phyloP scores from a whole-genome alignment of 2,888 invertebrate species.

The Noctua fimbriata region DNA sequence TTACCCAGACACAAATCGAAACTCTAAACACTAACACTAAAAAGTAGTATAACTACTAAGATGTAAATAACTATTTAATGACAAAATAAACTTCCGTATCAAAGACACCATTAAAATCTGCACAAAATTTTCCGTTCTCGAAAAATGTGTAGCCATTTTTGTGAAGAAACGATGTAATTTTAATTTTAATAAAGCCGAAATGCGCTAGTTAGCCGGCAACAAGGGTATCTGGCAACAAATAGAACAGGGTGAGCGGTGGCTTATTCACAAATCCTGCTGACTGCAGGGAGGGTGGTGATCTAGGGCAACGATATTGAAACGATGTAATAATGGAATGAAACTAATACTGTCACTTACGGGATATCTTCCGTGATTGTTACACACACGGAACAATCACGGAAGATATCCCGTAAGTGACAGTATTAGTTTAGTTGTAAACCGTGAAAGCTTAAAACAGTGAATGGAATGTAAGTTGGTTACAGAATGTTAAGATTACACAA shows the following conservation, averaged over 20 bases:
- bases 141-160: constrained; percentile 44
- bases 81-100: not conserved
- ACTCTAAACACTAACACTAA: too few relatives aligned
- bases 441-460: not conserved
- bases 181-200: constrained; percentile 77
- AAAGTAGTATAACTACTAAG: too few relatives aligned
- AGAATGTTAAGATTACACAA: not conserved
- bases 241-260: constrained; percentile 81
- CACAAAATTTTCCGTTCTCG: constrained; percentile 2
- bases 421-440: too few relatives aligned
- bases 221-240: constrained; percentile 83
- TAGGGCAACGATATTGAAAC: constrained; percentile 64
- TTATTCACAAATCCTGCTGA: constrained; percentile 87
- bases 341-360: too few relatives aligned
- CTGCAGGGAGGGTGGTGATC: constrained; percentile 73
- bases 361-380: too few relatives aligned
- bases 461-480: not conserved
- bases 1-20: too few relatives aligned
- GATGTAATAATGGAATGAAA: constrained; percentile 31
- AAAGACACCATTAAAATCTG: constrained; percentile 11
- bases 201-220: constrained; percentile 70
- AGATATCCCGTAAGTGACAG: too few relatives aligned
- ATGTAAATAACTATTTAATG: not conserved
- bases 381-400: too few relatives aligned
- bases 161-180: constrained; percentile 50